Percentiles rank a stretch among this genome's conserved stretches.
These are phyloP conservation scores for Drosophila mojavensis DNA, from an alignment of 1,140 invertebrate genomes.

Conservation along the genomic window DNA sequence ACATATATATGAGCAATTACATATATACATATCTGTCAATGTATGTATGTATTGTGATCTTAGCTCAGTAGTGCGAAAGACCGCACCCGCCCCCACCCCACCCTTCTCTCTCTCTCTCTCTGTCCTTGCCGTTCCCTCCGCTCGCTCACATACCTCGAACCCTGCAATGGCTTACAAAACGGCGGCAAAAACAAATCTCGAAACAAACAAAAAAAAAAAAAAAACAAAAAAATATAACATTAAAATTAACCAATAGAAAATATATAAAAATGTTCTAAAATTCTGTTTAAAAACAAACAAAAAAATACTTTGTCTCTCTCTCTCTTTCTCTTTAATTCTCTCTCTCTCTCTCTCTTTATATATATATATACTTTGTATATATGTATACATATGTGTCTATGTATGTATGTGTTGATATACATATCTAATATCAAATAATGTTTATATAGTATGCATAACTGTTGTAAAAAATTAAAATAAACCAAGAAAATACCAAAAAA, in stretches of 20 bases:
- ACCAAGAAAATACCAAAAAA: conserved; percentile 3
- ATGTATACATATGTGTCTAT: conserved; percentile 31
- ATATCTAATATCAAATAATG: conserved; percentile 5
- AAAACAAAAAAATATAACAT: conserved; percentile 2
- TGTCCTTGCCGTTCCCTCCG: neutral
- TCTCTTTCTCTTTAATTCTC: conserved; percentile 6
- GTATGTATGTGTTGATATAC: conserved; percentile 23
- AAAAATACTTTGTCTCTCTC: conserved; percentile 14
- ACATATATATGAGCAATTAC: conserved; percentile 1
- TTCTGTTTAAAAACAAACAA: neutral
- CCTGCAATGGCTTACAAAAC: neutral
- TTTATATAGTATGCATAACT: conserved; percentile 56
- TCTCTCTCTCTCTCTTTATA: conserved; percentile 22
- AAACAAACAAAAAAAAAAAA: neutral
- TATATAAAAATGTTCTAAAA: conserved; percentile 6
- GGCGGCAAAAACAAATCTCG: conserved; percentile 13
- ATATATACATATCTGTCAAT: neutral
- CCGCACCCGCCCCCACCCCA: neutral
- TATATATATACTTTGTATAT: conserved; percentile 14
- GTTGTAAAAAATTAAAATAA: conserved; percentile 37
- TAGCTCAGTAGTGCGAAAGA: conserved; percentile 17
- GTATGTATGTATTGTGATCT: conserved; percentile 12
- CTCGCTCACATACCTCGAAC: neutral
- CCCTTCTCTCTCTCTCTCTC: neutral
- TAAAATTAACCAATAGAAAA: neutral